phyloP scores from a whole-genome alignment of 2,888 invertebrate species.

The Gymnosoma rotundatum region DNA sequence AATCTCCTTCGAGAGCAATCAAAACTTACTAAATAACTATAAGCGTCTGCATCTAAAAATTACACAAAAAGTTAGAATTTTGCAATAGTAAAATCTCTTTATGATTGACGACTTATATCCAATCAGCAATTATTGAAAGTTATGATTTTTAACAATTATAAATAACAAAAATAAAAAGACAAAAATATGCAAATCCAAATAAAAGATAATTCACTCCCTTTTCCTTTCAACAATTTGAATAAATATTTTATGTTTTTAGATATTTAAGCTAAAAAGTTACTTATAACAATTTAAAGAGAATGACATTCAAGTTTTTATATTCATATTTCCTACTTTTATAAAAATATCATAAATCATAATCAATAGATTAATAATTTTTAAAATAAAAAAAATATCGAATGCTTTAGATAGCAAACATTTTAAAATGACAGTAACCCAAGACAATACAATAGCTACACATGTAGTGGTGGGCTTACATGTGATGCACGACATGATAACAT shows the following conservation, averaged over 20 bases:
- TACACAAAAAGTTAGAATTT: neutral
- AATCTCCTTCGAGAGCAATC: too few species aligned
- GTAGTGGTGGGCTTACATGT: too few species aligned
- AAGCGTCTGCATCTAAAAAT: too few species aligned
- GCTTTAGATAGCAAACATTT: neutral
- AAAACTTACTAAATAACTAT: too few species aligned
- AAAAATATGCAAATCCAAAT: too few species aligned
- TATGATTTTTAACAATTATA: neutral
- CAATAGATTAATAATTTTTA: conserved; percentile 31
- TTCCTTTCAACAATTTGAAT: neutral
- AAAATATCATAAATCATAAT: conserved; percentile 50
- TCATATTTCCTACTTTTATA: conserved; percentile 1
- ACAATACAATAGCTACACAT: conserved; percentile 51
- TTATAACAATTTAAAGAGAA: conserved; percentile 6
- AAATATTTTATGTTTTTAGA: neutral
- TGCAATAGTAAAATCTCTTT: neutral
- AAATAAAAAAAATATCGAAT: neutral
- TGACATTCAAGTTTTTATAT: conserved; percentile 12
- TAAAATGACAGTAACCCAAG: neutral
- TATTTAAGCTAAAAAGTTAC: neutral
- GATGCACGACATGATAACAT: too few species aligned
- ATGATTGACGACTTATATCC: neutral
- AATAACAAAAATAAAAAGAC: neutral
- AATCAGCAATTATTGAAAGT: neutral
- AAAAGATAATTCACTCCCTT: too few species aligned